Base-by-base conservation (phyloP, 92 coral and sea anemone species). In the Phenganax subtilis region DNA sequence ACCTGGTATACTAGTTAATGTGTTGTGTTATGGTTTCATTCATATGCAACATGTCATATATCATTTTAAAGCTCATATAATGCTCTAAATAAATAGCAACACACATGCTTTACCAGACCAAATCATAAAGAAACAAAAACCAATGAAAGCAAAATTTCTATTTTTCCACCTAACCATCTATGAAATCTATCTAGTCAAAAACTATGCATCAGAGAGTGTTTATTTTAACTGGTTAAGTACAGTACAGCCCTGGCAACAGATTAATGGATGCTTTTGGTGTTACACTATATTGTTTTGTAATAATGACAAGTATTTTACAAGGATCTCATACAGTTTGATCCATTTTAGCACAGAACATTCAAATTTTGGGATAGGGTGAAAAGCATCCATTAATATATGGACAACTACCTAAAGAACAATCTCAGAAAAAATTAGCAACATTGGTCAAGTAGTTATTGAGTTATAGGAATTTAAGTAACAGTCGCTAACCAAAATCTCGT, bases 341-440 rank as follows among this genome's bases (percentile, higher is more conserved):
- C 70, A 64, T 64, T 3, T 15, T 64, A 0, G 29, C 27, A 25
- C 10, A 1, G 25, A 64, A 64, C 70, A 15, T 29, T 64, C 70
- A 64, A 64, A 14, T 64, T 15, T 20, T 12, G 27, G 16, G 70
- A 64, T 64, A 20, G 30, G 70, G 6, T 29, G 15, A 64, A 64
- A 52, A 12, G 54, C 76, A 28, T 28, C 55, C 54, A 82, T 71
- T 56, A 82, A 37, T 25, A 57, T 68, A 52, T 82, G 44, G 63
- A 71, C 53, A 74, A 71, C 64, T 51, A 70, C 85, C 76, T 56
- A 75, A 67, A 70, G 85, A 71, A 82, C 69, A 74, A 82, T 69
- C 77, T 55, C 76, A 70, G 85, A 69, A 82, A 82, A 82, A 56
- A 56, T 82, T 74, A 82, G 75, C 76, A 61, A 74, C 52, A 82